Evolutionary conservation across 2,113 vertebrate species (phyloP).

Genomic region (Microtus richardsoni): DNA sequence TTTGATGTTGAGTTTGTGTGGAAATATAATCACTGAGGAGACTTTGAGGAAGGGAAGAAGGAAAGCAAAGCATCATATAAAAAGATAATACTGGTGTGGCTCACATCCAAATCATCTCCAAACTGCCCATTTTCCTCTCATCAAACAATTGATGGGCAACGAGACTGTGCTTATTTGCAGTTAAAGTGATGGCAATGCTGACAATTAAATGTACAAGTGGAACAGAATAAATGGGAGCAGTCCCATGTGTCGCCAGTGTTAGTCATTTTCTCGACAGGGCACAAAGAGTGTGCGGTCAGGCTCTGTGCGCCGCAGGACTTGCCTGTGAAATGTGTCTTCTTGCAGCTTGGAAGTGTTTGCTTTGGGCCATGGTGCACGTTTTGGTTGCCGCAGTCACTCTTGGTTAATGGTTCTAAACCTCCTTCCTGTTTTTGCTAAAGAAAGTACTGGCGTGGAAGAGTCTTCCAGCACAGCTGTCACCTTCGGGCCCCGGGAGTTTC

Average conservation of each 20-base stretch:
- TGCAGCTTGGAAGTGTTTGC: not conserved
- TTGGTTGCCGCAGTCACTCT: not conserved
- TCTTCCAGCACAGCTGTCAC: not conserved
- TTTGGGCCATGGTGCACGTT: not conserved
- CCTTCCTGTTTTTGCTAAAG: not conserved
- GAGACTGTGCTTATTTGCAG: conserved; percentile 85
- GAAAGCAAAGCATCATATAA: conserved; percentile 63
- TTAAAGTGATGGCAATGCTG: conserved; percentile 82
- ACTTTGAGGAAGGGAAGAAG: conserved; percentile 43
- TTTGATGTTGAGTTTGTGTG: conserved; percentile 62
- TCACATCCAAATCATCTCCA: conserved; percentile 74
- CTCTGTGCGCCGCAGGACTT: not conserved
- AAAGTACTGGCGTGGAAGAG: not conserved
- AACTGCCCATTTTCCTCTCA: conserved; percentile 80
- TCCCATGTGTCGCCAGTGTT: conserved; percentile 79
- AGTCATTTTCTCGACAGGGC: conserved; percentile 72
- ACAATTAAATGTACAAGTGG: conserved; percentile 83
- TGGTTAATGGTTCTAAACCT: not conserved
- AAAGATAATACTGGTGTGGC: conserved; percentile 71
- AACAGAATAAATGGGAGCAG: conserved; percentile 79
- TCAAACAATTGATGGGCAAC: conserved; percentile 83
- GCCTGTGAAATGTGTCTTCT: conserved; percentile 2
- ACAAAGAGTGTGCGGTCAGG: conserved; percentile 6
- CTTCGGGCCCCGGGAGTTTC: not conserved
- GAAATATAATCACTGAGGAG: conserved; percentile 61